phyloP scores from a whole-genome alignment of 2,113 vertebrate species.

The Tauraco erythrolophus region DNA sequence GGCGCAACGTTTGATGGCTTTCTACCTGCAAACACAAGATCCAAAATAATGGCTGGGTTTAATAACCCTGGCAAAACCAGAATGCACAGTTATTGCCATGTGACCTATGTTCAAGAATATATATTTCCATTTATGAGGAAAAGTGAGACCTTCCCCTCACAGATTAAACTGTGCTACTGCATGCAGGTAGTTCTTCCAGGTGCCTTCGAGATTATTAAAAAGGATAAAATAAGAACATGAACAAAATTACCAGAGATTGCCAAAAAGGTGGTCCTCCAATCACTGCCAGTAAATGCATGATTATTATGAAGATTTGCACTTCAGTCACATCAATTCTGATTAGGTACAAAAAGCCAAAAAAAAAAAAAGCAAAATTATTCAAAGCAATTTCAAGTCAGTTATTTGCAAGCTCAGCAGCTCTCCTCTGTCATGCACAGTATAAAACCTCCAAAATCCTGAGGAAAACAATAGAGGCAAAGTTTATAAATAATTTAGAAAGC shows the following conservation, averaged over 20 bases:
- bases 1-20: not conserved
- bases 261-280: constrained; percentile 98
- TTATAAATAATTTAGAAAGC: constrained; percentile 18
- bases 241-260: constrained; percentile 94
- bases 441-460: constrained; percentile 23
- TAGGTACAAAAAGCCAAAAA: constrained; percentile 81
- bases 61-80: not conserved
- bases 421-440: constrained; percentile 79
- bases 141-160: not conserved
- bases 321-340: constrained; percentile 99
- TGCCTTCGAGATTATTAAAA: not conserved
- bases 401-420: constrained; percentile 73
- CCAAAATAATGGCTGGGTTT: not conserved
- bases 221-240: constrained; percentile 43
- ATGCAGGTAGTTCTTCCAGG: not conserved
- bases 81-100: not conserved
- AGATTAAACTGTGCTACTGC: not conserved
- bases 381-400: constrained; percentile 73
- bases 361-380: constrained; percentile 81
- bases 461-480: not conserved
- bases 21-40: not conserved
- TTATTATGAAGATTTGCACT: constrained; percentile 99
- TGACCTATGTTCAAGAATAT: not conserved
- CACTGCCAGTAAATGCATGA: constrained; percentile 98
- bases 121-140: not conserved